Conservation (phyloP, 2,888 invertebrate species). For the Ophion costatus region DNA sequence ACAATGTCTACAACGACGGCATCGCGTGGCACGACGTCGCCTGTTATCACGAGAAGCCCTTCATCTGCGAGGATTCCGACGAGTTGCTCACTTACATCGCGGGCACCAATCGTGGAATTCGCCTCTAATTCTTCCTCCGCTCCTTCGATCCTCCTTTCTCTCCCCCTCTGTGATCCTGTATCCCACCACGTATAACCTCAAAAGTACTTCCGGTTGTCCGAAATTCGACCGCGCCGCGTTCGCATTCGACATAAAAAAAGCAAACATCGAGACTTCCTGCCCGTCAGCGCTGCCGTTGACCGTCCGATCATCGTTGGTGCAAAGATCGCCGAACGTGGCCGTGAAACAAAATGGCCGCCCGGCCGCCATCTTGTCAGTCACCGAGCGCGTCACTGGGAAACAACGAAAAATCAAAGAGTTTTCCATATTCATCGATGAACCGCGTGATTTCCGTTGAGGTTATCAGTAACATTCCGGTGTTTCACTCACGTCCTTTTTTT, state of each 20-base stretch:
- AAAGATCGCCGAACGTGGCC: too few relatives aligned
- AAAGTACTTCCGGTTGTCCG: neutral
- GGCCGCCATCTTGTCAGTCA: neutral
- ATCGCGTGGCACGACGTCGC: constrained; percentile 98
- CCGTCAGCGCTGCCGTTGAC: too few relatives aligned
- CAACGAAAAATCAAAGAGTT: neutral
- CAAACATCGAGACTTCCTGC: neutral
- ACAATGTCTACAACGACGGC: constrained; percentile 97
- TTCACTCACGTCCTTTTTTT: constrained; percentile 1
- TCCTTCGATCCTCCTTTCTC: neutral
- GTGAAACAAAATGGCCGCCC: neutral
- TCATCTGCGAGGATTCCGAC: constrained; percentile 95
- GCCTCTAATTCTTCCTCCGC: constrained; percentile 86
- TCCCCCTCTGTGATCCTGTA: neutral
- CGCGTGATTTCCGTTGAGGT: neutral
- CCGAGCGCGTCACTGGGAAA: neutral
- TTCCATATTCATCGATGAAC: too few relatives aligned
- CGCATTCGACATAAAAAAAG: neutral
- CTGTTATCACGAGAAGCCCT: constrained; percentile 96
- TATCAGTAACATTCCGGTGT: neutral
- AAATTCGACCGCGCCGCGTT: neutral
- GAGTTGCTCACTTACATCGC: constrained; percentile 94
- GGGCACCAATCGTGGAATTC: constrained; percentile 92
- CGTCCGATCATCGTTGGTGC: neutral
- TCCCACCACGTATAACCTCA: neutral